Evolutionary conservation across 2,797 vertebrate species (phyloP).

Genomic region (Spinus olivaceus): DNA sequence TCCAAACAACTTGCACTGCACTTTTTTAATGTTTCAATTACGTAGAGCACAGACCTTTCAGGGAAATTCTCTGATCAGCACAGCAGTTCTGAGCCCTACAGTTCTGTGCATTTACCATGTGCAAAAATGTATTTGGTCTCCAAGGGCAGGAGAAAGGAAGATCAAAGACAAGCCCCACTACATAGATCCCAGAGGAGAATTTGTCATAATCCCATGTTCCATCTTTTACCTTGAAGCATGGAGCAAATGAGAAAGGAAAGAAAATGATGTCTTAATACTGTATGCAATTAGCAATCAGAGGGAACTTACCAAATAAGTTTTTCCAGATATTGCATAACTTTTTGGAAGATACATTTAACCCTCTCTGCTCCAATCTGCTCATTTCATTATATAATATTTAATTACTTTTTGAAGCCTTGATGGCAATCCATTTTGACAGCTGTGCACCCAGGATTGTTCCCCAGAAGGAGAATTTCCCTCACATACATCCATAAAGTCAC

Average conservation of each 20-base stretch:
- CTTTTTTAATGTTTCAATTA: background rate
- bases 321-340: background rate
- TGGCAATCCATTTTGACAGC: background rate
- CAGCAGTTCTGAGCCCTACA: background rate
- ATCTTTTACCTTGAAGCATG: slow-evolving; percentile 27
- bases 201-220: background rate
- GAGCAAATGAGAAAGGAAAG: background rate
- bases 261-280: slow-evolving; percentile 17
- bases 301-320: background rate
- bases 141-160: background rate
- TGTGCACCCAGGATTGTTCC: background rate
- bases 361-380: background rate
- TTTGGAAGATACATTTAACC: background rate
- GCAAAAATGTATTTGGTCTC: slow-evolving; percentile 2
- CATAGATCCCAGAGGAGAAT: background rate
- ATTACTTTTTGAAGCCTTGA: background rate
- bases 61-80: background rate
- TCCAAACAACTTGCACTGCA: background rate
- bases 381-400: background rate
- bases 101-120: background rate
- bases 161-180: slow-evolving; percentile 23
- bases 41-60: background rate
- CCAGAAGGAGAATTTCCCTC: background rate
- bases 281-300: background rate
- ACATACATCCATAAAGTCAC: background rate